phyloP scores from a whole-genome alignment of 2,113 vertebrate genomes.

The Anolis sagrei region DNA sequence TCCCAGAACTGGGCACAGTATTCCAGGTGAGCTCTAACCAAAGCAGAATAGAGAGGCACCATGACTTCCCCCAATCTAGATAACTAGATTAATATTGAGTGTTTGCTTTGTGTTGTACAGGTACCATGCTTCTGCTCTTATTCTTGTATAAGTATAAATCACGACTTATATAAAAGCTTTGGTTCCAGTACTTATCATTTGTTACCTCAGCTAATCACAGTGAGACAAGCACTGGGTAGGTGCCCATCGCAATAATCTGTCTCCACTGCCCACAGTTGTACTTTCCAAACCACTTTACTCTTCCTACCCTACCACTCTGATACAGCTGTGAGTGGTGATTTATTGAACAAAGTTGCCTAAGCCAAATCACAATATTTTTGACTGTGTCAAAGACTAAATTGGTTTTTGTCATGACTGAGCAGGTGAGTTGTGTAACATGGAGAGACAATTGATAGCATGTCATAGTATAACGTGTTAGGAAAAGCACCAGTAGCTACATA shows the following conservation, averaged over 20 bases:
- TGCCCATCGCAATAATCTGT: background rate
- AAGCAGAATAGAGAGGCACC: too few relatives aligned
- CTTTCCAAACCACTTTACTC: background rate
- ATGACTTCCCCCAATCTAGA: too few relatives aligned
- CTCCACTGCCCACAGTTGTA: background rate
- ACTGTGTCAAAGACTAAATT: too few relatives aligned
- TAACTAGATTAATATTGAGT: background rate
- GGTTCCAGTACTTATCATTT: background rate
- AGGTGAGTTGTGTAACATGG: background rate
- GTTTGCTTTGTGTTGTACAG: background rate
- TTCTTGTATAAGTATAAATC: too few relatives aligned
- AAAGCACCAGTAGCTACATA: background rate
- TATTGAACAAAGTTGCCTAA: too few relatives aligned
- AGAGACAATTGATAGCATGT: background rate
- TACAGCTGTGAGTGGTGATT: background rate
- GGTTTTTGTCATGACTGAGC: background rate
- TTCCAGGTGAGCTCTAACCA: too few relatives aligned
- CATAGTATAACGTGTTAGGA: background rate
- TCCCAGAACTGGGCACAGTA: too few relatives aligned
- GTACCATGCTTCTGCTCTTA: background rate
- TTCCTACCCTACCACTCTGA: background rate
- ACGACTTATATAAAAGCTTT: background rate
- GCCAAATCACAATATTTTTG: too few relatives aligned
- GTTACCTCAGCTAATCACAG: background rate
- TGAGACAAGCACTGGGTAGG: background rate